Conservation (phyloP, 2,113 vertebrate genomes). For the Takifugu bimaculatus region DNA sequence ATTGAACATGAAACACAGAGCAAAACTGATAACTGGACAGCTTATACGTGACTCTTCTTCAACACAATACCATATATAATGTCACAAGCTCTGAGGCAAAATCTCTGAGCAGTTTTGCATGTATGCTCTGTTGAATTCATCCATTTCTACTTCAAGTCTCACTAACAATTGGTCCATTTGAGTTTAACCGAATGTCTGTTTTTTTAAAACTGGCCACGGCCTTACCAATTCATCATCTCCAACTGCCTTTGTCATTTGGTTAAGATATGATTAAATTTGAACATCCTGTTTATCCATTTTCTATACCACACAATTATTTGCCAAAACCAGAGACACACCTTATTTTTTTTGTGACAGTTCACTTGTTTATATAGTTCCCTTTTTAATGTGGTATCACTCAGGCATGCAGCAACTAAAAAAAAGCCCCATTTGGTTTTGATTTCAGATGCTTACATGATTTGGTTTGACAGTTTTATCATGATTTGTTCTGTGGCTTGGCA, state of each 20-base stretch:
- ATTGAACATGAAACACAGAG: too few species aligned
- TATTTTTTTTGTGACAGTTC: conserved; percentile 34
- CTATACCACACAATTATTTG: conserved; percentile 17
- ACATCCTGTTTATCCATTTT: conserved; percentile 51
- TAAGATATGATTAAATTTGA: not conserved
- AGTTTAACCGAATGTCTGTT: too few species aligned
- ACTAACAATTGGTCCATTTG: too few species aligned
- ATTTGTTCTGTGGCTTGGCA: conserved; percentile 49
- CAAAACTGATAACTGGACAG: too few species aligned
- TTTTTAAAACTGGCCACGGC: too few species aligned
- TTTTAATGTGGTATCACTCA: conserved; percentile 66
- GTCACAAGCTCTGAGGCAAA: too few species aligned
- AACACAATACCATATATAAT: too few species aligned
- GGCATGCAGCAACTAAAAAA: conserved; percentile 46
- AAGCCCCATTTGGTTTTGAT: conserved; percentile 64
- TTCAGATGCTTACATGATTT: conserved; percentile 39
- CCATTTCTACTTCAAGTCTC: too few species aligned
- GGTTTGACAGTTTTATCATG: conserved; percentile 49
- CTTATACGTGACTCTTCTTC: too few species aligned
- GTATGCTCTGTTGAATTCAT: too few species aligned
- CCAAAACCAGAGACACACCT: conserved; percentile 57
- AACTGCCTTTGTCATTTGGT: not conserved
- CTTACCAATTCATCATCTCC: too few species aligned
- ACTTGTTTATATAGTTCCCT: conserved; percentile 28
- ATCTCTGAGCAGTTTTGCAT: too few species aligned